phyloP scores from a whole-genome alignment of 2,888 invertebrate genomes.

The Rotaria sp. region DNA sequence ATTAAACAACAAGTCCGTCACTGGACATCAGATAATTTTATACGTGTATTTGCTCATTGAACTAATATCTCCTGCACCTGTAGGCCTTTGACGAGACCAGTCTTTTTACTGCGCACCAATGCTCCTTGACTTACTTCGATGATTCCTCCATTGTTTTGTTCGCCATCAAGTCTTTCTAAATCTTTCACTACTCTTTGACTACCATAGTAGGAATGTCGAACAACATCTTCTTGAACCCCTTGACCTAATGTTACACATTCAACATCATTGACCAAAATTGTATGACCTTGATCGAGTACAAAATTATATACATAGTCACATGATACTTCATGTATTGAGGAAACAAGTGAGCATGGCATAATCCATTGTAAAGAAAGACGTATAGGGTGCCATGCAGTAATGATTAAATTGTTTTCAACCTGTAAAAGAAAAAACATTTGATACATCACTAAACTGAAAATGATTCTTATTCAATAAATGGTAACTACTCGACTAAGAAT shows the following conservation, averaged over 20 bases:
- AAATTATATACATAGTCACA: slow-evolving; percentile 25
- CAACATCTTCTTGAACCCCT: slow-evolving; percentile 30
- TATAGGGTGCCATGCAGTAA: slow-evolving; percentile 38
- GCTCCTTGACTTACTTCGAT: background rate
- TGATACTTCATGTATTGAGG: background rate
- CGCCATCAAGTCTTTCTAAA: background rate
- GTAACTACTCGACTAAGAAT: too few species aligned
- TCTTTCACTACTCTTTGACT: slow-evolving; percentile 25
- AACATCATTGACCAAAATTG: slow-evolving; percentile 7
- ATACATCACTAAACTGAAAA: too few species aligned
- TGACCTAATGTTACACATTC: slow-evolving; percentile 38
- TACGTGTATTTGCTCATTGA: too few species aligned
- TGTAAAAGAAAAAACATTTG: background rate
- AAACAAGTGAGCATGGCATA: slow-evolving; percentile 7
- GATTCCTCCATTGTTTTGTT: background rate
- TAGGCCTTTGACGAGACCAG: background rate
- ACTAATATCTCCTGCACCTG: background rate
- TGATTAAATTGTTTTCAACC: background rate
- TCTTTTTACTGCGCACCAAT: background rate
- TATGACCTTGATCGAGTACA: slow-evolving; percentile 30
- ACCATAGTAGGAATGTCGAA: slow-evolving; percentile 32
- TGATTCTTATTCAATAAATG: too few species aligned
- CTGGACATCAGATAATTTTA: too few species aligned
- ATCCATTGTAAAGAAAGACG: slow-evolving; percentile 22
- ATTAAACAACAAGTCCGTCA: too few species aligned